Evolutionary conservation across 2,113 vertebrate species (phyloP).

Genomic region (Pagrus major): DNA sequence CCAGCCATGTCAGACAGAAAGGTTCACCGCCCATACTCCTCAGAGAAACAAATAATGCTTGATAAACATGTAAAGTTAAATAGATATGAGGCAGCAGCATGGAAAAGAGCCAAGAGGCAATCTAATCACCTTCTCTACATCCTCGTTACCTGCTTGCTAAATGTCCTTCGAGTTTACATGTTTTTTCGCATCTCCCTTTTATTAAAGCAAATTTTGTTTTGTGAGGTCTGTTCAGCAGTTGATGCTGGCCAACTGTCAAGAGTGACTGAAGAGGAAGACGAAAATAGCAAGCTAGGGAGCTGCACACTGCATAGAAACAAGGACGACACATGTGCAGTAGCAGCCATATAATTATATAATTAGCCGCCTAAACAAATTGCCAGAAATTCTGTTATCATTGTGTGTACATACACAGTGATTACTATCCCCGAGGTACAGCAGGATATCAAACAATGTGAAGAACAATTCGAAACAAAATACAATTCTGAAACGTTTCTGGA

Average conservation of each 20-base stretch:
- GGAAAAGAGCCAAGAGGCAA: constrained; percentile 58
- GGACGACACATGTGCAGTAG: constrained; percentile 57
- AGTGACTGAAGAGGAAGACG: constrained; percentile 71
- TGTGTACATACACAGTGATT: constrained; percentile 59
- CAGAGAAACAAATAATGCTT: constrained; percentile 70
- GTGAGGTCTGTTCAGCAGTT: constrained; percentile 41
- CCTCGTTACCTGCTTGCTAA: constrained; percentile 46
- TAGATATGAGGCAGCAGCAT: constrained; percentile 56
- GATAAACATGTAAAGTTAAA: constrained; percentile 73
- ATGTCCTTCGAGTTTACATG: constrained; percentile 34
- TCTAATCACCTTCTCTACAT: constrained; percentile 60
- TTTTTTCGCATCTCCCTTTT: constrained; percentile 28
- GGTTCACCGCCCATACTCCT: constrained; percentile 66
- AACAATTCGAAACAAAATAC: constrained; percentile 55
- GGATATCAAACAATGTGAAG: constrained; percentile 56
- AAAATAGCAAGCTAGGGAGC: constrained; percentile 73
- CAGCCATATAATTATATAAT: constrained; percentile 71
- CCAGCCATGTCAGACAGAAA: constrained; percentile 76
- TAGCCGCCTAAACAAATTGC: constrained; percentile 68
- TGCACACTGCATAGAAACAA: constrained; percentile 57
- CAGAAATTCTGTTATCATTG: constrained; percentile 57
- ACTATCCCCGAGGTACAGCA: constrained; percentile 29
- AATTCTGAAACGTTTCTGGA: constrained; percentile 32
- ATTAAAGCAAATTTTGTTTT: constrained; percentile 24
- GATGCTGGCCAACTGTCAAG: constrained; percentile 66